Conservation (phyloP, 1,140 invertebrate genomes). For the Drosophila baimaii region DNA sequence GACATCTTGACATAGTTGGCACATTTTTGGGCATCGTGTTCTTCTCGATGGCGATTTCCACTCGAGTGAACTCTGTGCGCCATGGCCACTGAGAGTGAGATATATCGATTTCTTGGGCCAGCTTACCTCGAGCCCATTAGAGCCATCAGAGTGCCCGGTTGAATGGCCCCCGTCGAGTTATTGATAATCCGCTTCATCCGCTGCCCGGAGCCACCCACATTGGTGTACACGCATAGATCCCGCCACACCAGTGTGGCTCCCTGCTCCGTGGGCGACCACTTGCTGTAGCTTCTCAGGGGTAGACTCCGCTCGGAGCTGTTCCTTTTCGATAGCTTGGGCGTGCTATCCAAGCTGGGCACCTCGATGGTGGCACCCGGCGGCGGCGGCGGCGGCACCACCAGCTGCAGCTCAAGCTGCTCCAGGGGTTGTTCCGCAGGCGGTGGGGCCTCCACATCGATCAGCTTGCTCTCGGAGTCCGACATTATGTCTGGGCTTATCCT, state of each 20-base stretch:
- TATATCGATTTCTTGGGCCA: slow-evolving; percentile 46
- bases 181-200: slow-evolving; percentile 89
- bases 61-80: slow-evolving; percentile 5
- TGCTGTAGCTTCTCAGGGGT: slow-evolving; percentile 84
- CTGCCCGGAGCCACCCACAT: slow-evolving; percentile 79
- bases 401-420: slow-evolving; percentile 66
- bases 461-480: slow-evolving; percentile 62
- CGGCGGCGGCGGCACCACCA: slow-evolving; percentile 36
- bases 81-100: background rate
- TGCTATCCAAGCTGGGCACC: slow-evolving; percentile 61
- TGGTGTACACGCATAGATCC: slow-evolving; percentile 89
- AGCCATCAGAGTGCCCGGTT: slow-evolving; percentile 93
- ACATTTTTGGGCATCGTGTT: slow-evolving; percentile 24
- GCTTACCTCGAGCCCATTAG: slow-evolving; percentile 94
- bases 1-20: slow-evolving; percentile 30
- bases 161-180: slow-evolving; percentile 90
- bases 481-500: slow-evolving; percentile 40
- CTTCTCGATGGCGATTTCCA: slow-evolving; percentile 25
- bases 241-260: slow-evolving; percentile 90
- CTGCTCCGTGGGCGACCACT: slow-evolving; percentile 86
- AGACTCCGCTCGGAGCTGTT: slow-evolving; percentile 79
- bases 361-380: slow-evolving; percentile 40
- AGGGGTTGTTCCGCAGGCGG: slow-evolving; percentile 38
- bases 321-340: slow-evolving; percentile 69
- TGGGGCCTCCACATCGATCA: slow-evolving; percentile 35